Percentiles rank a stretch among this genome's conserved stretches.
Evolutionary conservation across 2,888 invertebrate species (phyloP).

Genomic region (Conops quadrifasciatus): DNA sequence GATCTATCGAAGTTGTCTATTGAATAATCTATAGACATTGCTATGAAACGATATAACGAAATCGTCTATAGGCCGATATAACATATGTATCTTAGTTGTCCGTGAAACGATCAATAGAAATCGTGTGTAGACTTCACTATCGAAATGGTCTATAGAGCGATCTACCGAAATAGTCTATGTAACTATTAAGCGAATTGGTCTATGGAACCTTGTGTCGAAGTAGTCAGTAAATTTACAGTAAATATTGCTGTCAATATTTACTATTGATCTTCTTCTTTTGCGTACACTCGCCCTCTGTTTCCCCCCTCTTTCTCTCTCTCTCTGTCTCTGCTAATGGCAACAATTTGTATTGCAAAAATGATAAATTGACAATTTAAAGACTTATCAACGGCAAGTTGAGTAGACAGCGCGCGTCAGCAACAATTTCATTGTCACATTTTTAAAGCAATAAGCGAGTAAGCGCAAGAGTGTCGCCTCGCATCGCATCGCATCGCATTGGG

Average conservation of each 20-base stretch:
- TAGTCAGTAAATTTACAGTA: background rate
- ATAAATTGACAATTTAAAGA: constrained; percentile 48
- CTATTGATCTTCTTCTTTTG: background rate
- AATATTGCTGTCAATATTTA: background rate
- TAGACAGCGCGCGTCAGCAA: constrained; percentile 38
- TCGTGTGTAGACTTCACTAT: too few relatives aligned
- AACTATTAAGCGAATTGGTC: too few relatives aligned
- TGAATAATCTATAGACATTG: too few relatives aligned
- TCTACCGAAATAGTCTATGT: too few relatives aligned
- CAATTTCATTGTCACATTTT: constrained; percentile 45
- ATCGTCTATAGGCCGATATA: too few relatives aligned
- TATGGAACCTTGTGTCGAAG: too few relatives aligned
- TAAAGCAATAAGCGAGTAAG: constrained; percentile 36
- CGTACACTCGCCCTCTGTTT: background rate
- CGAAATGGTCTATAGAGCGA: too few relatives aligned
- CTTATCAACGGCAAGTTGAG: constrained; percentile 30
- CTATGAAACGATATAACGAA: too few relatives aligned
- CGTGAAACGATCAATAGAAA: too few relatives aligned
- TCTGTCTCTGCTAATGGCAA: constrained; percentile 1
- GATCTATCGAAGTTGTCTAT: too few relatives aligned
- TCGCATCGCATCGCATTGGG: background rate
- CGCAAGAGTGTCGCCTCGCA: background rate
- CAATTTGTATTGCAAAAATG: constrained; percentile 37
- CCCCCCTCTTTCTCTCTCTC: constrained; percentile 9
- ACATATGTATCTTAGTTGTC: too few relatives aligned